A percentile compares a stretch with the other conserved stretches of the same genome.
These are phyloP conservation scores for Sphaerophoria taeniata DNA, from an alignment of 2,888 invertebrate species.

Conservation along the genomic window DNA sequence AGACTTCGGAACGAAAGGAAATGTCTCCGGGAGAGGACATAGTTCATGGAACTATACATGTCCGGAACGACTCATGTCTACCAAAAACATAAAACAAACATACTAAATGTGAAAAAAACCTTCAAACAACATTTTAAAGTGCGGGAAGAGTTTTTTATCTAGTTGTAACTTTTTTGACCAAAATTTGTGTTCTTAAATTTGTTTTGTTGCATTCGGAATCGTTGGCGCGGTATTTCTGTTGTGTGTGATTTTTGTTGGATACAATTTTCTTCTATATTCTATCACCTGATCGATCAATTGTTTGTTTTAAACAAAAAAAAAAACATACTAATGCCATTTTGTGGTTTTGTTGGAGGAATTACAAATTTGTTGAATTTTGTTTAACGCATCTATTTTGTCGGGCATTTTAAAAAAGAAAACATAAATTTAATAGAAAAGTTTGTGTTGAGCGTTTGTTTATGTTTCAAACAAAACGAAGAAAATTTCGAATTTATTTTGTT, in stretches of 20 bases:
- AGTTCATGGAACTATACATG: too few species aligned
- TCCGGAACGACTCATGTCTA: too few species aligned
- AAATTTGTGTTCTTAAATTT: slow-evolving; percentile 15
- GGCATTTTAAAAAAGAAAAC: slow-evolving; percentile 7
- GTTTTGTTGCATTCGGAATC: slow-evolving; percentile 33
- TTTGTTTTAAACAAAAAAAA: slow-evolving; percentile 9
- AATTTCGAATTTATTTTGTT: slow-evolving; percentile 36
- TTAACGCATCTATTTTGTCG: slow-evolving; percentile 16
- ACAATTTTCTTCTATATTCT: slow-evolving; percentile 23
- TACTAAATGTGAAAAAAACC: slow-evolving; percentile 32
- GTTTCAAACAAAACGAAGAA: slow-evolving; percentile 21
- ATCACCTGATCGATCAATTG: slow-evolving; percentile 7
- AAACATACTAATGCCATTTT: slow-evolving; percentile 3
- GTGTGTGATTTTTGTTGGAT: slow-evolving; percentile 40
- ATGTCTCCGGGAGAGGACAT: too few species aligned
- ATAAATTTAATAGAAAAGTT: slow-evolving; percentile 4
- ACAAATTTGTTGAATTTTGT: background rate
- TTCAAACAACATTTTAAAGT: slow-evolving; percentile 42
- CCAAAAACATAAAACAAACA: background rate
- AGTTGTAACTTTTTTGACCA: background rate
- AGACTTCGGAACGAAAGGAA: too few species aligned
- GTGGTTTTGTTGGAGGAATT: slow-evolving; percentile 8
- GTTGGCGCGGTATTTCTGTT: slow-evolving; percentile 26
- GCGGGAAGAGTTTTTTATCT: slow-evolving; percentile 8
- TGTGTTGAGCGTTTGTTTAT: slow-evolving; percentile 32